phyloP scores from a whole-genome alignment of 2,797 vertebrate species.

The Cuculus canorus region DNA sequence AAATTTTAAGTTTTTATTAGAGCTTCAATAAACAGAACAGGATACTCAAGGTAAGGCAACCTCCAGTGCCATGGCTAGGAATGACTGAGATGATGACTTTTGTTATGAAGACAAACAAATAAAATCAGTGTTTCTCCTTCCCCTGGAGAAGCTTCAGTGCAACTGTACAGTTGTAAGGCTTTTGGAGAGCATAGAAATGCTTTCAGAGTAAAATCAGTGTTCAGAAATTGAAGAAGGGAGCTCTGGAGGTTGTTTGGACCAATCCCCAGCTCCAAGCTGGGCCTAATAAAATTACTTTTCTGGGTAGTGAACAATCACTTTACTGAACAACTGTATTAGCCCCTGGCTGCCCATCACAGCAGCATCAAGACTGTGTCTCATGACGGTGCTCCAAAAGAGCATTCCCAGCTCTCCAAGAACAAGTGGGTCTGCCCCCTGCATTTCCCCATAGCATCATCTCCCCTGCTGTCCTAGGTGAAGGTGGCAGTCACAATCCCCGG shows the following conservation, averaged over 20 bases:
- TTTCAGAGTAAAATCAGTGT: not conserved
- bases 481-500: not conserved
- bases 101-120: not conserved
- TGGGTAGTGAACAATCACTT: not conserved
- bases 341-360: not conserved
- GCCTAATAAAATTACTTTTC: not conserved
- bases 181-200: not conserved
- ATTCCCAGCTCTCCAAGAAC: not conserved
- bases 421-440: not conserved
- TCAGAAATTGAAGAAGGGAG: not conserved
- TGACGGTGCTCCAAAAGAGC: not conserved
- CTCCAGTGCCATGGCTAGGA: not conserved
- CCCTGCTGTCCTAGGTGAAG: not conserved
- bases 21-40: not conserved
- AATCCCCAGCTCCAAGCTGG: not conserved
- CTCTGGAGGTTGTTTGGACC: not conserved
- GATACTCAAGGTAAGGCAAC: not conserved
- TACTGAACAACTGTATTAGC: not conserved
- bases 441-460: not conserved
- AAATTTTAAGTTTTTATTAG: not conserved
- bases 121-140: not conserved
- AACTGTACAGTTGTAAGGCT: not conserved
- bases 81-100: not conserved
- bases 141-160: not conserved
- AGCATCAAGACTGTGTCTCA: not conserved